Base-by-base conservation (phyloP, 2,888 invertebrate species). In the Cryptus armator region DNA sequence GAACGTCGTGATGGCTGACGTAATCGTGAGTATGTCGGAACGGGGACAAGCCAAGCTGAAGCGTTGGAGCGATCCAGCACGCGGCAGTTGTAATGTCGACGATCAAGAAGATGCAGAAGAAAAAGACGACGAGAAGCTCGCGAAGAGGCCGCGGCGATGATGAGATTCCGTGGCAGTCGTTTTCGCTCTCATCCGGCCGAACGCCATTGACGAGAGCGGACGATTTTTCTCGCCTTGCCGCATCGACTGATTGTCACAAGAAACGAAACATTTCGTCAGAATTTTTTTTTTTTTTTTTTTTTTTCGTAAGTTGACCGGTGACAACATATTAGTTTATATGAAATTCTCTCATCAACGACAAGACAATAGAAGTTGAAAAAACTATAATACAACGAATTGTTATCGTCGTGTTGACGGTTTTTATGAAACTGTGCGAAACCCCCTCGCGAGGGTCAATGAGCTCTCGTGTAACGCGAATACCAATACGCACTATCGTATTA, bases 101-200 rank as follows among this genome's bases (percentile, higher is more conserved):
- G 79, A 82, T 29, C 53, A 56, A 59, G 74, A 70, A 16, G 70
- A 79, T 14, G 71, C 64, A 29, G 75, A 70, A 51, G 51, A 70
- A 12, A 76, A 72, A 29, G 68, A 62, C 46, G 70, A 72, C 59
- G 72, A 64, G 72, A 70, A 77, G 56, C 32, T 14, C 51, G n/a
- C 51, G 51, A 62, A 19, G 5, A 10, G 53, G 19, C 53, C 19
- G 79, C 82, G 82, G 66, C 53, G 67, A 87, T 86, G 86, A 86
- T 86, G 86, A 86, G 87, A 86, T 86, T 87, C 86, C 87, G 81
- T 62, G 78, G 82, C 82, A 0, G 83, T 83, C 86, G 81, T 24
- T 85, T 83, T 78, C 77, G 79, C 84, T 85, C 67, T 37, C 37
- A 37, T 37, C 9, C 53, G 37, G 67, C 85, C 75, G 72, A 46